Base-by-base conservation (phyloP, 2,797 vertebrate species). In the Tokudaia tokunoshimensis region DNA sequence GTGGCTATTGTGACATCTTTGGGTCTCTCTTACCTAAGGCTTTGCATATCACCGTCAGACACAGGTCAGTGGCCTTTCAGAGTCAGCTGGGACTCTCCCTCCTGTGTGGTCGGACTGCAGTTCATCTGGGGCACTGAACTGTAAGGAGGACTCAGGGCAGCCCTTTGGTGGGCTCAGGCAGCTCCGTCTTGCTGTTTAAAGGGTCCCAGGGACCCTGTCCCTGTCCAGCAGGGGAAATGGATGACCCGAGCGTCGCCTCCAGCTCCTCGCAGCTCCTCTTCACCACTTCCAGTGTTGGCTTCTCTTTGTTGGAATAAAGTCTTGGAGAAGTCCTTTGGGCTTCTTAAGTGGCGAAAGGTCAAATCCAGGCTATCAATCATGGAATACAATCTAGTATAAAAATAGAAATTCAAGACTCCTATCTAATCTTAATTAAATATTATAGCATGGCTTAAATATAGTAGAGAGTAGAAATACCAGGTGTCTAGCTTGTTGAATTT, bases 391-490 rank as follows among this genome's bases (percentile, higher is more conserved):
- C 55, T 78, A 75, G 7, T 63, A 13, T 95, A 59, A 76, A 88
- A 89, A 81, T 79, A 83, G 88, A 96, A 93, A 91, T 75, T 82
- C 7, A 52, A 89, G 72, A 26, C 19, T 67, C 52, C 47, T 3
- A 8, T 61, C 59, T 78, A 29, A 81, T 89, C 74, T 91, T 95
- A 2, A 88, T 59, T 93, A 12, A 67, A 75, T 88, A 82, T 89
- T 93, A 9, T 6, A 47, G 0, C 57, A 72, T 78, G 65, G 29
- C 26, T 89, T 57, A 55, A 94, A 90, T 76, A 31, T 31, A 57
- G 34, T 87, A 20, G 80, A 81, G n/a, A 92, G 6, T 44, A 79
- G 76, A 94, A 91, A 85, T 83, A 65, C 41, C 80, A 93, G 80
- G 14, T 31, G 41, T 63, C 50, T 80, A 55, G 29, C 61, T 79